Evolutionary conservation across 2,888 invertebrate species (phyloP).

Genomic region (Drosophila leonis): DNA sequence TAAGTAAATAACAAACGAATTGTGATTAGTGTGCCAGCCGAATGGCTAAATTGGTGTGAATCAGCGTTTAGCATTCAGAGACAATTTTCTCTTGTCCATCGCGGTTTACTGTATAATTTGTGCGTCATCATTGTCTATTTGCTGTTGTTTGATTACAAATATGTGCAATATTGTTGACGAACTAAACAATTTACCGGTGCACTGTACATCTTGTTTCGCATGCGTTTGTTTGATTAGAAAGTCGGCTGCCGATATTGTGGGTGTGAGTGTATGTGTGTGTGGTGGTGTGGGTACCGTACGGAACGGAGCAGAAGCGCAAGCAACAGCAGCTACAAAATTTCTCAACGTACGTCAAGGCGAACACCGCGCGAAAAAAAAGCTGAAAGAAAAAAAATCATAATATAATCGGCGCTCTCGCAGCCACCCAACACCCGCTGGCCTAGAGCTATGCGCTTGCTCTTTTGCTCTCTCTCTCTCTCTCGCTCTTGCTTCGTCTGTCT

Average conservation of each 20-base stretch:
- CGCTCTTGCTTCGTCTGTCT: conserved; percentile 2
- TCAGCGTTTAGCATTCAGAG: conserved; percentile 15
- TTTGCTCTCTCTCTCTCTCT: conserved; percentile 1
- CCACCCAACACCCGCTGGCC: conserved; percentile 34
- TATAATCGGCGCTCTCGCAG: conserved; percentile 52
- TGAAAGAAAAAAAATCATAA: conserved; percentile 29
- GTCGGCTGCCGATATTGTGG: conserved; percentile 49
- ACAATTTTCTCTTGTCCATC: conserved; percentile 40
- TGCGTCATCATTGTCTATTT: conserved; percentile 70
- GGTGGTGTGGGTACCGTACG: conserved; percentile 14
- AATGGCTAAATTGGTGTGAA: conserved; percentile 9
- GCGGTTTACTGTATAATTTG: conserved; percentile 55
- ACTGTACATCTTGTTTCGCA: conserved; percentile 44
- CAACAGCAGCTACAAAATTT: conserved; percentile 62
- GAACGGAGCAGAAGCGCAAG: conserved; percentile 22
- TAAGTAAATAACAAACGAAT: not conserved
- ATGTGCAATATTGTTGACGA: conserved; percentile 55
- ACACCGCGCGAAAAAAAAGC: conserved; percentile 44
- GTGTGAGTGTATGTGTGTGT: not conserved
- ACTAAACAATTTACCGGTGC: conserved; percentile 66
- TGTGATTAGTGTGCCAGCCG: not conserved
- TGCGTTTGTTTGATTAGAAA: conserved; percentile 76
- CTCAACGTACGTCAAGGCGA: conserved; percentile 44
- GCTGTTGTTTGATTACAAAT: conserved; percentile 32
- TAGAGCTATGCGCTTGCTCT: conserved; percentile 1